phyloP scores from a whole-genome alignment of 2,797 vertebrate genomes.

The Limosa lapponica region DNA sequence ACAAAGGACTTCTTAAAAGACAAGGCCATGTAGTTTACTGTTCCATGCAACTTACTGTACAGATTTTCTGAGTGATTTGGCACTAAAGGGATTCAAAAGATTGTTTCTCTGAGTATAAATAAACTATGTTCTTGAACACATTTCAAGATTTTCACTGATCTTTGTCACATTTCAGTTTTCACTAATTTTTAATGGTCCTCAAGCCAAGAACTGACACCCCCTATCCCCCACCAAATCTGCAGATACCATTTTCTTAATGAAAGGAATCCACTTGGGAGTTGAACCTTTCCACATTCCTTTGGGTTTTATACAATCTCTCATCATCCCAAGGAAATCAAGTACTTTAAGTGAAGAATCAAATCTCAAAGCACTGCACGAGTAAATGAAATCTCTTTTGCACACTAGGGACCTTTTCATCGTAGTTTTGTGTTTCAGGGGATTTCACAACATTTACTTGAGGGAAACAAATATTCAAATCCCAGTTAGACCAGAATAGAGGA shows the following conservation, averaged over 20 bases:
- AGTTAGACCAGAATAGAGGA: constrained; percentile 29
- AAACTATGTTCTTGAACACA: background rate
- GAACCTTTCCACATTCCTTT: constrained; percentile 37
- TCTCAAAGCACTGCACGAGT: constrained; percentile 58
- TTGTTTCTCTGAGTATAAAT: background rate
- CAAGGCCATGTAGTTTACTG: background rate
- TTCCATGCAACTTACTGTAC: background rate
- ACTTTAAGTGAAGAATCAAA: constrained; percentile 48
- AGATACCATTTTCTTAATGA: background rate
- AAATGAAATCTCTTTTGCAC: constrained; percentile 41
- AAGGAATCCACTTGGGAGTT: no score
- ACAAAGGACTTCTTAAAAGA: background rate
- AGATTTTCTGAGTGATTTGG: background rate
- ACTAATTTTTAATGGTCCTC: background rate
- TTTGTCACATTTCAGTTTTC: no score
- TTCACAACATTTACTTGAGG: constrained; percentile 61
- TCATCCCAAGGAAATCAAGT: constrained; percentile 37
- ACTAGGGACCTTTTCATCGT: constrained; percentile 49
- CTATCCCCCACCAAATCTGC: background rate
- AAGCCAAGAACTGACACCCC: background rate
- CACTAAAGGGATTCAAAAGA: background rate
- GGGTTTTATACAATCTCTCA: constrained; percentile 46
- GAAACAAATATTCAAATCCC: constrained; percentile 71
- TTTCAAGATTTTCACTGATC: no score
- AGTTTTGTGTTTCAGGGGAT: constrained; percentile 61